Conservation (phyloP, 1,140 invertebrate genomes). For the Eciton burchellii region DNA sequence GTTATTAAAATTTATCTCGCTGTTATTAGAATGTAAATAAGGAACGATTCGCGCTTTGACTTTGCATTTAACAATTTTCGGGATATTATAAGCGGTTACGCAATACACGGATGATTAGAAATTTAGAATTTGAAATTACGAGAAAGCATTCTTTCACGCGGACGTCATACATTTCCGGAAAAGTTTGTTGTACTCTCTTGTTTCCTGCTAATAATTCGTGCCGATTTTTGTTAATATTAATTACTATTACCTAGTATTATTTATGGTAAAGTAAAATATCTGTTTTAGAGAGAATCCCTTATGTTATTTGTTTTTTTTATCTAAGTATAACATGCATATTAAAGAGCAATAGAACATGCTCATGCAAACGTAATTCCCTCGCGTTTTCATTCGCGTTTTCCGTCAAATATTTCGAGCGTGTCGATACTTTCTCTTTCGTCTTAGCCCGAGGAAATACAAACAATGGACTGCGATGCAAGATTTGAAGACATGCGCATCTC, state of each 20-base stretch:
- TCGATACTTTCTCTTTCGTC: slow-evolving; percentile 71
- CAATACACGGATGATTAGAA: slow-evolving; percentile 1
- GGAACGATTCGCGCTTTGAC: background rate
- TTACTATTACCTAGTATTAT: too few relatives aligned
- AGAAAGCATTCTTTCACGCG: background rate
- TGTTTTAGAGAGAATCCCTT: background rate
- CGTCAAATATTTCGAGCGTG: slow-evolving; percentile 64
- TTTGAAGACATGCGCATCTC: slow-evolving; percentile 31
- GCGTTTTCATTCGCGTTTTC: slow-evolving; percentile 66
- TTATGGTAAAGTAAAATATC: background rate
- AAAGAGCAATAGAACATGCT: slow-evolving; percentile 48
- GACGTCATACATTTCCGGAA: background rate
- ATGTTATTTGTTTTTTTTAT: background rate
- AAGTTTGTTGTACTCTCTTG: too few relatives aligned
- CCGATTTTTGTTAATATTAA: background rate
- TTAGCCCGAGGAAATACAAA: slow-evolving; percentile 30
- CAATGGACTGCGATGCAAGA: slow-evolving; percentile 36
- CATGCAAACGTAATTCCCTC: slow-evolving; percentile 49
- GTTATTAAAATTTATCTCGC: too few relatives aligned
- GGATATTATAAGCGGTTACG: background rate
- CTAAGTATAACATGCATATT: background rate
- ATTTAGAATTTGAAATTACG: background rate
- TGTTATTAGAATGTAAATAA: too few relatives aligned
- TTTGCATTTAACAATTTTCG: background rate
- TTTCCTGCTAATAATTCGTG: background rate